These are phyloP conservation scores for Peromyscus attwateri DNA, from an alignment of 2,797 vertebrate species.

Conservation along the genomic window DNA sequence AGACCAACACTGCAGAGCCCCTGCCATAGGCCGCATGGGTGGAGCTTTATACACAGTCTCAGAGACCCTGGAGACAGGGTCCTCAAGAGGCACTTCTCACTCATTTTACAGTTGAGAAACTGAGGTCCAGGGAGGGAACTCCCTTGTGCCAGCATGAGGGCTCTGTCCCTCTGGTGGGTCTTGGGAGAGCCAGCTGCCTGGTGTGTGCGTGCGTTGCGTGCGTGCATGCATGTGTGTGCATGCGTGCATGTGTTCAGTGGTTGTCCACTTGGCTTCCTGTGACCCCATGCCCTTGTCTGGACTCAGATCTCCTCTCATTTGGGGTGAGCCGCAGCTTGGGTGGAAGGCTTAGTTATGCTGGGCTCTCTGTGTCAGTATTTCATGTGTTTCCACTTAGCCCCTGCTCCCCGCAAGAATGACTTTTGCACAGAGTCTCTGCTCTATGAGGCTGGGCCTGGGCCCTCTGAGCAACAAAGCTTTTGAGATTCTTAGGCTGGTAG, in stretches of 20 bases:
- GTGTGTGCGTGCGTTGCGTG: neutral
- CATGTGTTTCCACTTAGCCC: conserved; percentile 21
- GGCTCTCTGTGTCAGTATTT: conserved; percentile 20
- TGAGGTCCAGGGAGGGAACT: neutral
- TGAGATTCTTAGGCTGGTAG: neutral
- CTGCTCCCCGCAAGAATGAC: neutral
- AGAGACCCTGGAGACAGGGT: neutral
- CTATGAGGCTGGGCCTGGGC: neutral
- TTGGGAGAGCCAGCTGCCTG: neutral
- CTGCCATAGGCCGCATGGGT: neutral
- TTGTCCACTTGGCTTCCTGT: neutral
- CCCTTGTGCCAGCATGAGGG: neutral
- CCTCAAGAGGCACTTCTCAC: neutral
- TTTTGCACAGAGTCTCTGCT: fast-evolving
- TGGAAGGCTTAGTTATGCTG: neutral
- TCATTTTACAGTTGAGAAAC: conserved; percentile 29
- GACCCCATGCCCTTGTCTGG: neutral
- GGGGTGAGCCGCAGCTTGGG: neutral
- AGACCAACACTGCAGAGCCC: neutral
- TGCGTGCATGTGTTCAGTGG: neutral
- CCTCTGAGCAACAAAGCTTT: neutral
- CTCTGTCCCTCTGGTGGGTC: neutral
- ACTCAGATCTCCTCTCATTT: neutral
- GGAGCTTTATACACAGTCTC: neutral
- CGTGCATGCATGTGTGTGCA: too few species aligned